Conservation (phyloP, 2,888 invertebrate genomes). For the Spodoptera littoralis region DNA sequence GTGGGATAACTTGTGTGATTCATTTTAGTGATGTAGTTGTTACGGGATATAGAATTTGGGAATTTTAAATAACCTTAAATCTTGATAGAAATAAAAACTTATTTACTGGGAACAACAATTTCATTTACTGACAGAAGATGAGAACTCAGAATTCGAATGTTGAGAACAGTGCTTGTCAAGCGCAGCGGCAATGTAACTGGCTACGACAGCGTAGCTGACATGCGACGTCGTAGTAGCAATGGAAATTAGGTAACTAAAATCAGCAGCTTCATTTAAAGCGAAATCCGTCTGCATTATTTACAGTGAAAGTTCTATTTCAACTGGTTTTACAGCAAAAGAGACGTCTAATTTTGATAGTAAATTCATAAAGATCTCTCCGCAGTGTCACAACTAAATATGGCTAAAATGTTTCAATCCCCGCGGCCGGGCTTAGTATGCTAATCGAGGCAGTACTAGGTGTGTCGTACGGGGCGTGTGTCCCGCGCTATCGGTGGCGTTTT, state of each 20-base stretch:
- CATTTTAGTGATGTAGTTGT: conserved; percentile 40
- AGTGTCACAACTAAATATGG: background rate
- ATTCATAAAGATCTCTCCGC: no score
- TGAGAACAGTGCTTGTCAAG: no score
- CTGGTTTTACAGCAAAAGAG: background rate
- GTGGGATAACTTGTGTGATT: conserved; percentile 40
- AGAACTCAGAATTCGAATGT: background rate
- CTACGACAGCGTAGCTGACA: conserved; percentile 2
- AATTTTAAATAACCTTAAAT: conserved; percentile 3
- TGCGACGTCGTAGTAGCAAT: conserved; percentile 16
- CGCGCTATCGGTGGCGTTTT: conserved; percentile 66
- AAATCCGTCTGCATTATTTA: no score
- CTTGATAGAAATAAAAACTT: no score
- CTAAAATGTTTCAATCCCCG: background rate
- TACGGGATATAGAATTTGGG: background rate
- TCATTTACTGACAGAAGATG: no score
- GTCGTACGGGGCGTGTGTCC: conserved; percentile 32
- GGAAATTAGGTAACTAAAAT: background rate
- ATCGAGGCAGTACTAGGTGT: conserved; percentile 39
- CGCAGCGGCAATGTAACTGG: background rate
- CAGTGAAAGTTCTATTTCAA: no score
- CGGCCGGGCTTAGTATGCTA: conserved; percentile 34
- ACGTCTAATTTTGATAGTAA: background rate
- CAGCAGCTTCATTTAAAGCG: background rate
- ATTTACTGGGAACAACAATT: no score